Percentiles rank a stretch among this genome's conserved stretches.
phyloP scores from a whole-genome alignment of 2,888 invertebrate species.

The Graphium colonna region DNA sequence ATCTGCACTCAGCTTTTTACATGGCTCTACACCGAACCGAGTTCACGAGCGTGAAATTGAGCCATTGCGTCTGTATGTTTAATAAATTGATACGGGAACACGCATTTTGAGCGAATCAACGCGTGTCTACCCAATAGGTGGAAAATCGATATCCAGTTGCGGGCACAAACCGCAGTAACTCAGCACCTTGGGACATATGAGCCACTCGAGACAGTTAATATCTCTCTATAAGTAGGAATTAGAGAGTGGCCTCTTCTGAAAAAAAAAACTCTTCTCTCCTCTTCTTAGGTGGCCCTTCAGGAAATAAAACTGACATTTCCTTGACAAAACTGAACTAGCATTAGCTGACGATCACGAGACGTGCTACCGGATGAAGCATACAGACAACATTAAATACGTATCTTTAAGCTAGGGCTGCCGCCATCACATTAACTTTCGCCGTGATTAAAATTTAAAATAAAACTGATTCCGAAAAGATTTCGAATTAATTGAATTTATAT shows the following conservation, averaged over 20 bases:
- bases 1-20: slow-evolving; percentile 1
- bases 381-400: too few species aligned
- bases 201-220: slow-evolving; percentile 26
- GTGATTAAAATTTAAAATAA: too few species aligned
- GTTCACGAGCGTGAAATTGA: slow-evolving; percentile 13
- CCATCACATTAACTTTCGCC: too few species aligned
- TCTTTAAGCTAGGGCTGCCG: too few species aligned
- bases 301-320: too few species aligned
- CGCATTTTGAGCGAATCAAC: slow-evolving; percentile 9
- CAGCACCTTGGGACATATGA: slow-evolving; percentile 44
- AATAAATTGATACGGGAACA: slow-evolving; percentile 11
- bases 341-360: too few species aligned
- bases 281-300: too few species aligned
- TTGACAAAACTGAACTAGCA: too few species aligned
- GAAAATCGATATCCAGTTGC: slow-evolving; percentile 69
- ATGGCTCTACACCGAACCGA: slow-evolving; percentile 5
- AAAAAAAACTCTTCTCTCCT: too few species aligned
- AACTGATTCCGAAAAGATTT: too few species aligned
- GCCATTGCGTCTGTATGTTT: slow-evolving; percentile 9
- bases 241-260: neutral
- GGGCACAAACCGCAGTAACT: slow-evolving; percentile 64
- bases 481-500: too few species aligned
- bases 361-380: too few species aligned
- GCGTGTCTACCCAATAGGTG: slow-evolving; percentile 25
- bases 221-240: slow-evolving; percentile 7